phyloP scores from a whole-genome alignment of 2,797 vertebrate genomes.

The Fratercula arctica region DNA sequence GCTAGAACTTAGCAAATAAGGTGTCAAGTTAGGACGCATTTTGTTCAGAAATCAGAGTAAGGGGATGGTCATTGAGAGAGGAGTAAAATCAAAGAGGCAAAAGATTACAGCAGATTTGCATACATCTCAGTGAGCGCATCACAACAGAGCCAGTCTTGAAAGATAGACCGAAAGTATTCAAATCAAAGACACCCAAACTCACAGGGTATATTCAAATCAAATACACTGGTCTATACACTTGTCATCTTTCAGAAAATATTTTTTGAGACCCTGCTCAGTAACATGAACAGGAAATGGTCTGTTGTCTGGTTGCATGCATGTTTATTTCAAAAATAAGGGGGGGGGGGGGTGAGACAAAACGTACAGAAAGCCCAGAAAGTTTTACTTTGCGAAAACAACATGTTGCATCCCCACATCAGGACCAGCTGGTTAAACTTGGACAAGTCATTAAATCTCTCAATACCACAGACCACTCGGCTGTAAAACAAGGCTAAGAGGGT shows the following conservation, averaged over 20 bases:
- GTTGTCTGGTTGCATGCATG: not conserved
- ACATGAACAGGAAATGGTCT: not conserved
- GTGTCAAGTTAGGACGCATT: not conserved
- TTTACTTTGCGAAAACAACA: not conserved
- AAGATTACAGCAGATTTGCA: rapidly evolving
- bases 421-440: not conserved
- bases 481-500: not conserved
- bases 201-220: not conserved
- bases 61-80: not conserved
- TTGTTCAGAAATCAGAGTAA: not conserved
- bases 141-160: not conserved
- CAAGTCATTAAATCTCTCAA: not conserved
- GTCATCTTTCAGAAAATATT: not conserved
- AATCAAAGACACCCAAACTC: not conserved
- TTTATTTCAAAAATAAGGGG: not conserved
- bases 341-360: not conserved
- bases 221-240: not conserved
- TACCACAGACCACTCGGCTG: not conserved
- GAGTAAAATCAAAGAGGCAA: not conserved
- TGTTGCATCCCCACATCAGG: not conserved
- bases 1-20: not conserved
- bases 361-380: not conserved
- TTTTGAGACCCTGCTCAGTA: not conserved
- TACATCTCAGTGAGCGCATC: not conserved
- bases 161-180: not conserved